Percentiles rank a stretch among this genome's conserved stretches.
Conservation (phyloP, 2,113 vertebrate species). For the Psittacara wagleri region DNA sequence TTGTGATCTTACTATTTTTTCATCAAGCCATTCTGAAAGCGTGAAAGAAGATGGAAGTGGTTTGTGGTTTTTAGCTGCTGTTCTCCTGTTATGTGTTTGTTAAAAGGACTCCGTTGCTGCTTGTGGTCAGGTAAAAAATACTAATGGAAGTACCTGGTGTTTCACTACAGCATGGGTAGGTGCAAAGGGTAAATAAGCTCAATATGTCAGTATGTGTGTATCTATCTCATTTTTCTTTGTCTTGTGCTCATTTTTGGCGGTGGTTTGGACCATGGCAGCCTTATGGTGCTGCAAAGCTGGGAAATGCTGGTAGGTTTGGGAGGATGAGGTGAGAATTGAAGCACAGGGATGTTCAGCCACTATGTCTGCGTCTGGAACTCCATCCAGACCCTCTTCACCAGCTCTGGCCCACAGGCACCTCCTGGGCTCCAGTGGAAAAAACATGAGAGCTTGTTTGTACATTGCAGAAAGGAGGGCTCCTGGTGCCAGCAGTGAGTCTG, state of each 20-base stretch:
- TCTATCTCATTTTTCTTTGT: not conserved
- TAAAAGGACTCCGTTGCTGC: not conserved
- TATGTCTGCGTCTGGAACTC: not conserved
- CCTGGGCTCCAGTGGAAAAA: not conserved
- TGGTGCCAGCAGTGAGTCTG: not conserved
- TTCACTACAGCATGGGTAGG: not conserved
- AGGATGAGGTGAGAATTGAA: too few relatives aligned
- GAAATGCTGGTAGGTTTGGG: not conserved
- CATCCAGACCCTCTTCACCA: not conserved
- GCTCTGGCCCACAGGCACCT: not conserved
- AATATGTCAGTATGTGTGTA: not conserved
- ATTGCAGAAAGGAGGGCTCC: rapidly evolving
- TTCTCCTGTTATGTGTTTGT: not conserved
- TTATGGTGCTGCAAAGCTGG: not conserved
- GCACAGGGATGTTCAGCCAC: not conserved
- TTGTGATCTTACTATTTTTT: not conserved
- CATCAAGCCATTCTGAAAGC: not conserved
- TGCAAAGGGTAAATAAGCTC: not conserved
- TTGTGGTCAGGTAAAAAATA: not conserved
- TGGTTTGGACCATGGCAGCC: not conserved
- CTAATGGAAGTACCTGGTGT: not conserved
- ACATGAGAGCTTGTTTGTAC: rapidly evolving
- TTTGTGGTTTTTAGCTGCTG: not conserved
- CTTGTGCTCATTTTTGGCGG: not conserved
- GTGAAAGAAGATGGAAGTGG: not conserved